Conservation (phyloP, 2,113 vertebrate genomes). For the Ranitomeya imitator region DNA sequence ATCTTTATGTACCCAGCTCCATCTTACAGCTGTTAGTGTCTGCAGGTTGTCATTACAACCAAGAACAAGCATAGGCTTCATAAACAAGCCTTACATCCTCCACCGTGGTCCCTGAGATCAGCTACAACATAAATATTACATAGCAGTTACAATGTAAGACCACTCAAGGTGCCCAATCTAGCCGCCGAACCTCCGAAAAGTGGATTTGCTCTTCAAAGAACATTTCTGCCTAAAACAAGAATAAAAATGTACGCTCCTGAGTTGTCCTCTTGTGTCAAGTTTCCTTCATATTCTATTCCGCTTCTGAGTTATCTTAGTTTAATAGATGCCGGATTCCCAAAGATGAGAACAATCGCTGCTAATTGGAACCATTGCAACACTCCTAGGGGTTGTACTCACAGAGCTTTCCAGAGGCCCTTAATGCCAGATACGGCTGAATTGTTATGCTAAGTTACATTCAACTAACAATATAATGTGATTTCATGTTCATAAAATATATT, state of each 20-base stretch:
- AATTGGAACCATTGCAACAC: neutral
- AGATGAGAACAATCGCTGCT: conserved; percentile 15
- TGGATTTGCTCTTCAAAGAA: neutral
- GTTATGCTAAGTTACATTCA: neutral
- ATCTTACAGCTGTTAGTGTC: neutral
- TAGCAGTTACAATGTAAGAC: neutral
- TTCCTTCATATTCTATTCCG: neutral
- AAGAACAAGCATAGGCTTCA: neutral
- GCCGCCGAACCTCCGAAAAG: neutral
- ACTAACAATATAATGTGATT: neutral
- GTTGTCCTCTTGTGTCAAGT: neutral
- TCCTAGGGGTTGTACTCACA: neutral
- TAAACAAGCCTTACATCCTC: neutral
- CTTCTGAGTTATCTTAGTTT: neutral
- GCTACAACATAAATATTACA: neutral
- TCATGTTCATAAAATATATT: neutral
- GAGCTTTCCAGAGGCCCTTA: neutral
- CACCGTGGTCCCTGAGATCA: neutral
- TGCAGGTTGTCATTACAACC: neutral
- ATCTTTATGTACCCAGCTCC: neutral
- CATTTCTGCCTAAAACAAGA: neutral
- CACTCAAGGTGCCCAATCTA: neutral
- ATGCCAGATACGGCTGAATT: neutral
- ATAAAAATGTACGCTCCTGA: neutral
- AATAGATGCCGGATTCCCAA: neutral